Base-by-base conservation (phyloP, 2,113 vertebrate genomes). In the Tamias sibiricus region DNA sequence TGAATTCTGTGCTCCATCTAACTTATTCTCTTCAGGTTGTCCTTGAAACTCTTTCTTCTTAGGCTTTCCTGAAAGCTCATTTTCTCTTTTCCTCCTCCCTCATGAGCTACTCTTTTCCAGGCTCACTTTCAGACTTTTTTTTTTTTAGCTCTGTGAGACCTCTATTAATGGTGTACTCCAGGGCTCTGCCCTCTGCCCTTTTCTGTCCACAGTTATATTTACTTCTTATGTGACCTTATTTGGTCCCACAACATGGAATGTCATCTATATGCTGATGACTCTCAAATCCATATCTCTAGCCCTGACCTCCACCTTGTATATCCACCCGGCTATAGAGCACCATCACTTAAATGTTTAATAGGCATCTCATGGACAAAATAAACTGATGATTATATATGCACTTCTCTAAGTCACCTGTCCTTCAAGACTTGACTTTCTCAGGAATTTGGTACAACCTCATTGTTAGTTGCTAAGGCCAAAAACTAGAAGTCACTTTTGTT, bases 311-410 rank as follows among this genome's bases (percentile, higher is more conserved):
- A 71, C 37, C 42, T 74, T 89, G 57, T 28, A 83, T 42, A 57
- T 32, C 47, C 57, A 83, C 30, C 30, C 71, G 22, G n/a, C 66
- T 49, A 87, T 4, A 0, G 1, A 57, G 42, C 22, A 79, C 14
- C 40, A 40, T 35, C 52, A 35, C 62, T 26, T 88, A 89, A 95
- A 95, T 90, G 83, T 82, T 84, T 93, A 95, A 89, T 32, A 83
- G 62, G 42, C 28, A 49, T 52, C 2, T 75, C 40, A 22, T 4
- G 19, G 30, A 66, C n/a, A 79, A 32, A 77, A 82, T 7, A 66
- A 82, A 9, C 2, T 62, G 44, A 92, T 68, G 44, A 77, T 8
- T 47, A 20, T 12, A 68, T 7, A 32, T 62, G 93, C 13, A 64
- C 26, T 85, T 74, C 75, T 8, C 62, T 2, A 40, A 72, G 47